Base-by-base conservation (phyloP, 2,797 vertebrate species). In the Cynodonichthys magdalenae region DNA sequence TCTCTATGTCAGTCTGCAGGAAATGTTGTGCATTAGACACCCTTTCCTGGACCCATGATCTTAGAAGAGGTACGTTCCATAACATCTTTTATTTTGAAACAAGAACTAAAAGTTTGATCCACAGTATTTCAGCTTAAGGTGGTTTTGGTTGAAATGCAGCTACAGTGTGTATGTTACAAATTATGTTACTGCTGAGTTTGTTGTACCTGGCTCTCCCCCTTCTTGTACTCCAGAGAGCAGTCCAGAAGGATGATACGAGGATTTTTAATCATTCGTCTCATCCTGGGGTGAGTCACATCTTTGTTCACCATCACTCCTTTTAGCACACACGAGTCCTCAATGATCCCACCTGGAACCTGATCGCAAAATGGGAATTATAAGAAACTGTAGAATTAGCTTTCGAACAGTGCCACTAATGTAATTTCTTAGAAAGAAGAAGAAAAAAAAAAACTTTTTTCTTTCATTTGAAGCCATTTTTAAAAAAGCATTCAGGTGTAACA, bases 191-290 rank as follows among this genome's bases (percentile, higher is more conserved):
- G 39, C n/a, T n/a, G n/a, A n/a, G n/a, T n/a, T n/a, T 17, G 15
- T 10, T 17, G 3, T 56, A 98, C 97, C 96, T 98, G 97, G 86
- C 97, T 99, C 90, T 99, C 97, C 6, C 97, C 97, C 78, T 98
- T 99, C 91, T 99, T 99, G 90, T 98, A 99, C 80, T 99, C 97
- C 59, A 99, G 85, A 0, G 96, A 97, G 36, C 97, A 97, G 87
- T 99, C 97, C 41, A 99, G 89, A n/a, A 99, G 93, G 59, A 99
- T 61, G 0, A 99, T 96, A 0, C 97, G 92, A 0, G 97, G 97
- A 34, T 95, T 95, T 77, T 92, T 95, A 77, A 99, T 98, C 1
- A 91, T 77, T 3, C 97, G 92, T 0, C 92, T 93, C 97, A 99
- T 99, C 4, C 94, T 89, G 0, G 97, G 91, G 53, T 99, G 97